Conservation (phyloP, 2,888 invertebrate genomes). For the Cerastis rubricosa region DNA sequence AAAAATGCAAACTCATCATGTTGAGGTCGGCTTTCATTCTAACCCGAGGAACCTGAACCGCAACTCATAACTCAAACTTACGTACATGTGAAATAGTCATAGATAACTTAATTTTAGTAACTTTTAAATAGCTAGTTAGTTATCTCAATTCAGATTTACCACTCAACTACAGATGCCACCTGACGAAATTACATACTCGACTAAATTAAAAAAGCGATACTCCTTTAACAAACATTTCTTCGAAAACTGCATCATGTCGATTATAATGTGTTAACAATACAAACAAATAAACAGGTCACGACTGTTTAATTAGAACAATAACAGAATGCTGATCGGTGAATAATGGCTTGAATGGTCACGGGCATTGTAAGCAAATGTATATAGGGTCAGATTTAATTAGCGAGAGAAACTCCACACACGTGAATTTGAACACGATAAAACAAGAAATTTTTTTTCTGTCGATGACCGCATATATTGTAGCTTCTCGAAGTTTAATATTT, state of each 20-base stretch:
- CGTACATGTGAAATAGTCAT: slow-evolving; percentile 2
- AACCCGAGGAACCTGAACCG: not conserved
- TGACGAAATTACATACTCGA: slow-evolving; percentile 6
- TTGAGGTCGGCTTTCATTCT: not conserved
- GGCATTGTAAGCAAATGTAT: slow-evolving; percentile 29
- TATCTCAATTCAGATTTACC: slow-evolving; percentile 20
- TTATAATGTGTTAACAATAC: slow-evolving; percentile 47
- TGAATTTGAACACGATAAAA: not conserved
- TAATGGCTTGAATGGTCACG: slow-evolving; percentile 34
- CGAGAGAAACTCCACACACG: not conserved
- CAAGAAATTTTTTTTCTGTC: not conserved
- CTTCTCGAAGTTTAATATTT: not conserved
- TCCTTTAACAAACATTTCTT: slow-evolving; percentile 44
- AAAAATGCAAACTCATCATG: not conserved
- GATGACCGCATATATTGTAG: not conserved
- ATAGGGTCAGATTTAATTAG: slow-evolving; percentile 1
- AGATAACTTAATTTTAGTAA: not conserved
- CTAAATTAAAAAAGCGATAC: slow-evolving; percentile 36
- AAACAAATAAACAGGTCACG: slow-evolving; percentile 51
- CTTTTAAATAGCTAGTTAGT: too few species aligned
- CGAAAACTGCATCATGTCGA: slow-evolving; percentile 39
- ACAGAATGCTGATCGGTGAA: slow-evolving; percentile 55
- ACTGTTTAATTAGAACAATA: slow-evolving; percentile 64
- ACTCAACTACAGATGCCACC: slow-evolving; percentile 31
- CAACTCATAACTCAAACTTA: not conserved